phyloP scores from a whole-genome alignment of 2,797 vertebrate species.

The Yasuhikotakia modesta region DNA sequence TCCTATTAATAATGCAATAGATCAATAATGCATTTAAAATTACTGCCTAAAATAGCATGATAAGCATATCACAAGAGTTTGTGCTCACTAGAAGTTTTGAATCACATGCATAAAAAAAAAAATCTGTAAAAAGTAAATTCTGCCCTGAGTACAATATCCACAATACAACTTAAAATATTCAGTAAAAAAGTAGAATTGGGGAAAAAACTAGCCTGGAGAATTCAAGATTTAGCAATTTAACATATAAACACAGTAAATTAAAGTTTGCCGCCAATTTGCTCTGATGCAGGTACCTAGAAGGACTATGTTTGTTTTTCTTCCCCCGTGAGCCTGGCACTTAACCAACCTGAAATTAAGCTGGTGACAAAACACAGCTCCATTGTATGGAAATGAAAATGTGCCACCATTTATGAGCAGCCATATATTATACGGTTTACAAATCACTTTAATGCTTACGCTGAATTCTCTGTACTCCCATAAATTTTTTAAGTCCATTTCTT shows the following conservation, averaged over 20 bases:
- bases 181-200: constrained; percentile 53
- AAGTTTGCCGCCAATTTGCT: constrained; percentile 70
- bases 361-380: constrained; percentile 58
- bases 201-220: constrained; percentile 63
- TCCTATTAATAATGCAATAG: constrained; percentile 48
- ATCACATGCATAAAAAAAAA: constrained; percentile 54
- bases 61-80: constrained; percentile 63
- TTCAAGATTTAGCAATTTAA: constrained; percentile 65
- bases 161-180: constrained; percentile 60
- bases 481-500: constrained; percentile 59
- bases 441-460: constrained; percentile 64
- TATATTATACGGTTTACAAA: constrained; percentile 60
- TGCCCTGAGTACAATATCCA: constrained; percentile 55
- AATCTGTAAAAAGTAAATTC: constrained; percentile 56
- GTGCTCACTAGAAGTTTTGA: constrained; percentile 61
- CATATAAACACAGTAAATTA: constrained; percentile 65
- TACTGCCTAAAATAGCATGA: constrained; percentile 62
- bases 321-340: constrained; percentile 54
- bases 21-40: constrained; percentile 67
- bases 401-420: constrained; percentile 66
- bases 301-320: constrained; percentile 60
- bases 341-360: constrained; percentile 63
- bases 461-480: constrained; percentile 56
- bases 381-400: constrained; percentile 52
- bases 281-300: constrained; percentile 63